These are phyloP conservation scores for Eupleurogrammus muticus DNA, from an alignment of 2,797 vertebrate species.

Conservation along the genomic window DNA sequence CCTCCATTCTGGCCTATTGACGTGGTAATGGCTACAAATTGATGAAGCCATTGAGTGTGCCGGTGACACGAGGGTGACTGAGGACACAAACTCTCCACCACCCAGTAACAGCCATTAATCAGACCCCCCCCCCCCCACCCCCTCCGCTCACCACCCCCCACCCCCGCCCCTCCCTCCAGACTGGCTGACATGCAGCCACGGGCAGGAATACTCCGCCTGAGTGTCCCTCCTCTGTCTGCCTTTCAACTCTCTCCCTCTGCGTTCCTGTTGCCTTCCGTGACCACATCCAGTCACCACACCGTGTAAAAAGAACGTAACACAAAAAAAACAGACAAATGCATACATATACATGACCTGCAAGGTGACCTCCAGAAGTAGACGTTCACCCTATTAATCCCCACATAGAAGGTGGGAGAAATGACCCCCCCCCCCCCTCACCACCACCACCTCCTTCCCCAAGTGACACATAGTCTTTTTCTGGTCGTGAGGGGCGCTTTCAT, in stretches of 20 bases:
- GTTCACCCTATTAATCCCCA: constrained; percentile 11
- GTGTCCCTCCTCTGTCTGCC: constrained; percentile 29
- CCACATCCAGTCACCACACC: background rate
- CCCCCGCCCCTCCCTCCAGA: constrained; percentile 40
- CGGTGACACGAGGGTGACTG: constrained; percentile 68
- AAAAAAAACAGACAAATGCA: background rate
- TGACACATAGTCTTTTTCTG: constrained; percentile 37
- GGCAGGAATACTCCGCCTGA: constrained; percentile 21
- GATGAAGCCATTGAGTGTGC: constrained; percentile 76
- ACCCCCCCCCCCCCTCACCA: constrained; percentile 54
- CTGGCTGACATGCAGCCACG: constrained; percentile 45
- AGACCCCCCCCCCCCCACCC: constrained; percentile 45
- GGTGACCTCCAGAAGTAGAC: constrained; percentile 18
- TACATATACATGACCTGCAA: background rate
- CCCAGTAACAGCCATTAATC: constrained; percentile 77
- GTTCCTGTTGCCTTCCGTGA: constrained; percentile 8
- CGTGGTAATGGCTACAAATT: constrained; percentile 83
- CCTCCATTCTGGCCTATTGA: constrained; percentile 83
- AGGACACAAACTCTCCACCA: constrained; percentile 73
- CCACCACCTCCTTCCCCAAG: too few relatives aligned
- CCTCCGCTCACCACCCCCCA: constrained; percentile 4
- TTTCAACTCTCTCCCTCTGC: constrained; percentile 19
- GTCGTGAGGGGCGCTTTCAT: constrained; percentile 57
- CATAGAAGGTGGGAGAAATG: constrained; percentile 49
- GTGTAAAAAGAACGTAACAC: background rate